phyloP scores from a whole-genome alignment of 2,797 vertebrate genomes.

The Macrochelys suwanniensis region DNA sequence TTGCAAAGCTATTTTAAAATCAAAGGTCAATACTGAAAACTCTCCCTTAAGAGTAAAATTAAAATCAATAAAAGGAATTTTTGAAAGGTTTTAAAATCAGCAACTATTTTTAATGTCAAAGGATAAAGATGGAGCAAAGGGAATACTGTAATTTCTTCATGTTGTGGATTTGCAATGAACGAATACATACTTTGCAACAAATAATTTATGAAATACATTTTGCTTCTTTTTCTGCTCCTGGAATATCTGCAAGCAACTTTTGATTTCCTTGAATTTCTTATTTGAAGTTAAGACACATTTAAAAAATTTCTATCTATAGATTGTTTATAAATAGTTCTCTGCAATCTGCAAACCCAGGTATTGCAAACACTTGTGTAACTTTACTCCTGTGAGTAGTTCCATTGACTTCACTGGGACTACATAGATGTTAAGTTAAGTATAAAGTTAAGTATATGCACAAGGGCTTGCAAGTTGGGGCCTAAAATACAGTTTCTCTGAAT shows the following conservation, averaged over 20 bases:
- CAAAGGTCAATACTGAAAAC: constrained; percentile 42
- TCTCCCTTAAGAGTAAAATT: constrained; percentile 9
- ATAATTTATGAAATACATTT: constrained; percentile 18
- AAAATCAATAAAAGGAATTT: constrained; percentile 31
- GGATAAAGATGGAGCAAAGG: not conserved
- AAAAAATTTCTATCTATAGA: not conserved
- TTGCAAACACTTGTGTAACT: not conserved
- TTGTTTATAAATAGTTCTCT: not conserved
- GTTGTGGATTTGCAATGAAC: constrained; percentile 12
- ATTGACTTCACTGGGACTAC: rapidly evolving
- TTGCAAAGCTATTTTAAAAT: not conserved
- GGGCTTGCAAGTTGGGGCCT: not conserved
- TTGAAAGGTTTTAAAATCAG: not conserved
- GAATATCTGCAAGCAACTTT: not conserved
- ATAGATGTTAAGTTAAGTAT: not conserved
- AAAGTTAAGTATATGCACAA: not conserved
- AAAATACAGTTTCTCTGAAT: not conserved
- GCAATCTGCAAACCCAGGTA: not conserved
- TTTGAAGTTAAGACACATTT: not conserved
- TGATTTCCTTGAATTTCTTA: constrained; percentile 13
- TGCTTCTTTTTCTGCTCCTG: not conserved
- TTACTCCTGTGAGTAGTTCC: not conserved
- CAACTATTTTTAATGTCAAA: not conserved
- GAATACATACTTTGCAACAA: constrained; percentile 9
- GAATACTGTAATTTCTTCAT: not conserved